These are phyloP conservation scores for Ceryle rudis DNA, from an alignment of 2,797 vertebrate species.

Conservation along the genomic window DNA sequence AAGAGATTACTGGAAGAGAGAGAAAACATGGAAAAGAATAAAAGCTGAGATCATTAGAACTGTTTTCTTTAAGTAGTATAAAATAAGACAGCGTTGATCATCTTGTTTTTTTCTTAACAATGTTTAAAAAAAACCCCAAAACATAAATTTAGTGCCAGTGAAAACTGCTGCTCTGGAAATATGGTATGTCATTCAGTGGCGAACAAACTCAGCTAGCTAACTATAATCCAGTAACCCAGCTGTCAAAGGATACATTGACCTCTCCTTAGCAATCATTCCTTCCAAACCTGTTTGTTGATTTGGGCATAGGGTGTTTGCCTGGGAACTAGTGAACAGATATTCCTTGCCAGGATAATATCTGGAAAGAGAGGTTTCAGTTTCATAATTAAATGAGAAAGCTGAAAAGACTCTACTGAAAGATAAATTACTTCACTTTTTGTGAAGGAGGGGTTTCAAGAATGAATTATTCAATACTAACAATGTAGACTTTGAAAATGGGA, in stretches of 20 bases:
- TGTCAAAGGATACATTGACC: not conserved
- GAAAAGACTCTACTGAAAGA: not conserved
- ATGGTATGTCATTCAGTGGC: not conserved
- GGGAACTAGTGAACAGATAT: not conserved
- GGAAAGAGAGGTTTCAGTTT: not conserved
- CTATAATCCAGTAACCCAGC: not conserved
- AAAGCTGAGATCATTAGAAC: not conserved
- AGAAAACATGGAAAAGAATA: not conserved
- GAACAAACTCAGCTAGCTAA: not conserved
- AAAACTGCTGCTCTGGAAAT: not conserved
- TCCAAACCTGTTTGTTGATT: conserved; percentile 32
- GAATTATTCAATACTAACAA: not conserved
- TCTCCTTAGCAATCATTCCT: not conserved
- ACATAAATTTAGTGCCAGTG: not conserved
- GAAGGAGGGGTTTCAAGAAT: conserved; percentile 10
- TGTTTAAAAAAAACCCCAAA: not conserved
- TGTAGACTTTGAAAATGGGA: not conserved
- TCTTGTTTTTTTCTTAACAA: not conserved
- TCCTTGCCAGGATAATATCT: not conserved
- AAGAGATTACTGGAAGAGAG: not conserved
- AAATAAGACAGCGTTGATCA: not conserved
- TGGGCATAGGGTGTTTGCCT: not conserved
- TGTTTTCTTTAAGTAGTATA: not conserved
- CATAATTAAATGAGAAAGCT: not conserved
- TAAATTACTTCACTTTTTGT: not conserved